Evolutionary conservation across 2,797 vertebrate species (phyloP), one percentile per base, ranked within the genome.

Genomic region (Oreortyx pictus): DNA sequence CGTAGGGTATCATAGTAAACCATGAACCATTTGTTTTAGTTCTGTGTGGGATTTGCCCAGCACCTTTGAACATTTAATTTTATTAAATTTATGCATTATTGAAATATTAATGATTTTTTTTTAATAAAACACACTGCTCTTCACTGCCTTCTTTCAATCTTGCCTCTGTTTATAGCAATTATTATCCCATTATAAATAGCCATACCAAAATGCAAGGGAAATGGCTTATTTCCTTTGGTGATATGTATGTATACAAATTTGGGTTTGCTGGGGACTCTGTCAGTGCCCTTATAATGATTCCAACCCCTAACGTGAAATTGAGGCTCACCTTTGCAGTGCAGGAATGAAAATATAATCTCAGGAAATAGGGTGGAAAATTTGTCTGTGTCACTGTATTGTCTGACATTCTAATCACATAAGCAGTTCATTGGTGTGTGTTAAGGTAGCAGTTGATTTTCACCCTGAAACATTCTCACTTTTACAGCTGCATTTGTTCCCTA

Each of bases 301-400:
- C 68, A 62, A 14, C 2, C 20, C 23, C 87, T 64, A 60, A 74
- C 24, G 54, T 66, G 73, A 60, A 85, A 86, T n/a, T 43, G 64
- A 46, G 66, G 29, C 73, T 94, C 71, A 96, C 95, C 89, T 97
- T 95, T 96, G 86, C 33, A 78, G 62, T 77, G 41, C 73, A 81
- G 91, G 57, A 82, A 65, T 66, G 83, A 93, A 78, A 62, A 49
- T 16, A 66, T 72, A 88, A 90, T 89, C 75, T 96, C 70, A 89
- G 93, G 93, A 98, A 97, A 86, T 95, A 96, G 96, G 95, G 96
- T 97, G 95, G 96, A 97, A 97, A 97, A 96, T 96, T 92, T 78
- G 37, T 90, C 88, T 90, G 72, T 94, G 93, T 95, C 8, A 11
- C 78, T 76, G 82, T 90, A 72, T 88, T 33, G 46, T 87, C 93